These are phyloP conservation scores for Cecropterus lyciades DNA, from an alignment of 1,140 invertebrate genomes.

Conservation along the genomic window DNA sequence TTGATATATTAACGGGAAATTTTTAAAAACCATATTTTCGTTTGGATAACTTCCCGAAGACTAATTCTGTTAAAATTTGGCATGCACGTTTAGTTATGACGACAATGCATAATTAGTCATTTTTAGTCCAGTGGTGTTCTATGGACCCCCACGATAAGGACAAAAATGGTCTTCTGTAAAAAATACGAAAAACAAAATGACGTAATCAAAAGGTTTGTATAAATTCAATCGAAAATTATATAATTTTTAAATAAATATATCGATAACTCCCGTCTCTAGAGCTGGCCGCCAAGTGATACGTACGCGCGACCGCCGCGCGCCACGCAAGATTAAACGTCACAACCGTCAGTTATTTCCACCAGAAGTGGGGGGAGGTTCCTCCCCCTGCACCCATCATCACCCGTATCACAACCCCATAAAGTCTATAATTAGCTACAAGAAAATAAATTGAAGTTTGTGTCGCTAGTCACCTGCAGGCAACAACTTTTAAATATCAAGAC, in stretches of 20 bases:
- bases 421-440: slow-evolving; percentile 34
- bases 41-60: too few relatives aligned
- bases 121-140: too few relatives aligned
- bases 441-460: slow-evolving; percentile 40
- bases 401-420: slow-evolving; percentile 49
- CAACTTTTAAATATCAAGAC: slow-evolving; percentile 61
- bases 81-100: too few relatives aligned
- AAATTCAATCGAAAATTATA: too few relatives aligned
- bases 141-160: too few relatives aligned
- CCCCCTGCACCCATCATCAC: slow-evolving; percentile 40
- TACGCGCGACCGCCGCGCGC: slow-evolving; percentile 66
- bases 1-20: too few relatives aligned
- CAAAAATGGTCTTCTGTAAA: too few relatives aligned
- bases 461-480: slow-evolving; percentile 68
- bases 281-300: slow-evolving; percentile 67
- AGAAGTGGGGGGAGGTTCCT: slow-evolving; percentile 45
- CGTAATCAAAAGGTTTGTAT: too few relatives aligned
- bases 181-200: too few relatives aligned
- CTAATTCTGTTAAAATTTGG: too few relatives aligned
- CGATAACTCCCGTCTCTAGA: slow-evolving; percentile 54
- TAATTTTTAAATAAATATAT: slow-evolving; percentile 21
- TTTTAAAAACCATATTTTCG: too few relatives aligned
- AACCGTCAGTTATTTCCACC: slow-evolving; percentile 77
- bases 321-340: slow-evolving; percentile 82
- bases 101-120: too few relatives aligned